Evolutionary conservation across 2,888 invertebrate genomes (phyloP).

Genomic region (Sthenelais limicola): DNA sequence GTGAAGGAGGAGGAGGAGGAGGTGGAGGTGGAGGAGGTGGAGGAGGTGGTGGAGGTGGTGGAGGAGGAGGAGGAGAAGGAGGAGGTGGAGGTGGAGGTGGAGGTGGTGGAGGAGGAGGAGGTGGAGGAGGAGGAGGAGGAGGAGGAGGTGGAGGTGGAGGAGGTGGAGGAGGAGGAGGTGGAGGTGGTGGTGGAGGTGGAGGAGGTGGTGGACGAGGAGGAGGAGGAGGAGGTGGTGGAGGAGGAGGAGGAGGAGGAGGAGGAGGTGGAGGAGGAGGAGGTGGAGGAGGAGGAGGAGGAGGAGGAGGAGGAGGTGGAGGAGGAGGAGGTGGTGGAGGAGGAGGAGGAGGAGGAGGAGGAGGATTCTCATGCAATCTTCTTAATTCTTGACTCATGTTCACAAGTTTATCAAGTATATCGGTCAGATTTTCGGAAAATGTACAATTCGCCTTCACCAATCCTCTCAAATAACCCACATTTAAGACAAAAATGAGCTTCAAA

Average conservation of each 20-base stretch:
- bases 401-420: no score
- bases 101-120: conserved; percentile 1
- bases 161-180: background rate
- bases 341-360: conserved; percentile 6
- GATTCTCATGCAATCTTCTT: background rate
- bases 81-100: background rate
- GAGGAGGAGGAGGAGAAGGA: conserved; percentile 1
- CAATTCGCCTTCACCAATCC: no score
- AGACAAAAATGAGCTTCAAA: no score
- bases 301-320: conserved; percentile 1
- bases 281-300: conserved; percentile 4
- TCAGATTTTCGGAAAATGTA: no score
- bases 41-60: background rate
- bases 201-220: background rate
- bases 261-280: conserved; percentile 1
- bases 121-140: conserved; percentile 1
- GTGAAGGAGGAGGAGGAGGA: background rate
- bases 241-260: conserved; percentile 4
- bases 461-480: no score
- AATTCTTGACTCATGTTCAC: no score
- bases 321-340: background rate
- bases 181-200: background rate
- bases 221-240: conserved; percentile 1
- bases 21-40: background rate
- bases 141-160: conserved; percentile 4